These are phyloP conservation scores for Lamellibrachia satsuma DNA, from an alignment of 2,888 invertebrate genomes.

Conservation along the genomic window DNA sequence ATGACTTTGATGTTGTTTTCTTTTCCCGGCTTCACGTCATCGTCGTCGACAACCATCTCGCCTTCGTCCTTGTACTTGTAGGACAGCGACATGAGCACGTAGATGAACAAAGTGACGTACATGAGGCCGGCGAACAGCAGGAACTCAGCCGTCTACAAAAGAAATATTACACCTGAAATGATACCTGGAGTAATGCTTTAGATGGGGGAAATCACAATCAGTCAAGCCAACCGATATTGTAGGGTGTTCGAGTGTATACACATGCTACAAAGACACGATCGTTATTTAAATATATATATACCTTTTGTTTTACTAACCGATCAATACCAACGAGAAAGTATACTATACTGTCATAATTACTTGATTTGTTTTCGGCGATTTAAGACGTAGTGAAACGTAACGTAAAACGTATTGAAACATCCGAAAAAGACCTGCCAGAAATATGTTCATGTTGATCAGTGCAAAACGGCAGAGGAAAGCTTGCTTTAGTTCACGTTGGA, in stretches of 20 bases:
- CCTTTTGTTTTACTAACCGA: too few relatives aligned
- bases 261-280: too few relatives aligned
- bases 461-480: too few relatives aligned
- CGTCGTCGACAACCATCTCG: conserved; percentile 9
- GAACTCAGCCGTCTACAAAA: conserved; percentile 35
- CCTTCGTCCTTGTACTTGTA: conserved; percentile 36
- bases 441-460: background rate
- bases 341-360: background rate
- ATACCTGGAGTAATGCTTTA: too few relatives aligned
- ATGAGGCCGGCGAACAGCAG: conserved; percentile 44
- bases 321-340: too few relatives aligned
- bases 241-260: too few relatives aligned
- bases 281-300: too few relatives aligned
- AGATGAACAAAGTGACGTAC: conserved; percentile 41
- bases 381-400: background rate
- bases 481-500: background rate
- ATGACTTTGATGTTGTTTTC: background rate
- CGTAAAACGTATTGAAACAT: background rate
- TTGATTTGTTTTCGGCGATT: background rate
- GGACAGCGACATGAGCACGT: conserved; percentile 38
- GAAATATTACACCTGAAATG: background rate
- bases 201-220: too few relatives aligned
- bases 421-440: background rate
- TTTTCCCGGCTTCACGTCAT: conserved; percentile 23
- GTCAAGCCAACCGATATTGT: too few relatives aligned